Base-by-base conservation (phyloP, 2,797 vertebrate species). In the Gymnothorax javanicus region DNA sequence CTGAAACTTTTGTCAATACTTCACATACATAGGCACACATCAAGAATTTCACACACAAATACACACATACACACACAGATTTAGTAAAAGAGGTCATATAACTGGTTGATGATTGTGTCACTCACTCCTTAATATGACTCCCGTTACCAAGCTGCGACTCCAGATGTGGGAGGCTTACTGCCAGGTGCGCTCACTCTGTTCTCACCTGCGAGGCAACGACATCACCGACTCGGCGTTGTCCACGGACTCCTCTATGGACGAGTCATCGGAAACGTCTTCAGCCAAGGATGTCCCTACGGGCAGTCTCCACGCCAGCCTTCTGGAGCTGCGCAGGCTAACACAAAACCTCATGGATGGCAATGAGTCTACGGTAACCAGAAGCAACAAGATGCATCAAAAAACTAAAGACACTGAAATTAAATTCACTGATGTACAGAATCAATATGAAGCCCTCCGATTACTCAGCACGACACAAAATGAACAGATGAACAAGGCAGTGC, bases 231-330 rank as follows among this genome's bases (percentile, higher is more conserved):
- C 98, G 0, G 98, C 97, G 0, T 96, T 98, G 90, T 99, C 98
- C 92, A 99, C 97, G 0, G 98, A 99, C 94, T 99, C 98, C 87
- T 99, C 97, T 25, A 99, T 99, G 98, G 98, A 99, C n/a, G 98
- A 99, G 93, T 99, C 98, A 83, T 99, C 98, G 0, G 98, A 99
- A 95, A 98, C 98, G 62, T 97, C 97, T 1, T 99, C 98, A 3
- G 97, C 97, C 94, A 98, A 98, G 95, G 98, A 99, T 0, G 96
- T 99, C 87, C 97, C 98, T 0, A 97, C 97, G 0, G 97, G 98
- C 60, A 98, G 98, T 94, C 94, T 99, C 85, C 96, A 97, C 87
- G 96, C 97, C 8, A 96, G 97, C 85, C 96, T 99, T 87, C 96
- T 95, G 0, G 99, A 99, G 94, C 96, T 99, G 50, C 97, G 98